Percentiles rank a stretch among this genome's conserved stretches.
Conservation (phyloP, 2,113 vertebrate species). For the Anolis sagrei region DNA sequence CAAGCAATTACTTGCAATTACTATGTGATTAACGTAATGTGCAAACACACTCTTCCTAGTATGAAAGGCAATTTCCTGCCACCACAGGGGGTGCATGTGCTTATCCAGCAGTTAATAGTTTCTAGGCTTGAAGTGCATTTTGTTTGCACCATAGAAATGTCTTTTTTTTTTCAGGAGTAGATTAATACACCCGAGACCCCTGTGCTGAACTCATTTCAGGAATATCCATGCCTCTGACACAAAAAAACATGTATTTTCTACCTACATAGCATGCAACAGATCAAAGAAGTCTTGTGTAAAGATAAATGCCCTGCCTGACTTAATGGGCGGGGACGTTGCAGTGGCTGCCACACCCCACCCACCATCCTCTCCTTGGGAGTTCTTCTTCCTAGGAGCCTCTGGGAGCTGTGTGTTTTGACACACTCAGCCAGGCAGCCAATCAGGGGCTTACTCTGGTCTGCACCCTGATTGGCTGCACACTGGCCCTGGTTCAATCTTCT, state of each 20-base stretch:
- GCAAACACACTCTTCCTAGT: background rate
- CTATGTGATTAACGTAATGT: constrained; percentile 31
- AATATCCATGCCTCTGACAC: background rate
- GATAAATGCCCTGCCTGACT: background rate
- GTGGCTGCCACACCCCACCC: too few species aligned
- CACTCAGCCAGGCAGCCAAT: too few species aligned
- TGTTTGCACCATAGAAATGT: constrained; percentile 10
- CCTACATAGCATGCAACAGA: background rate
- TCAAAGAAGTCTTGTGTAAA: background rate
- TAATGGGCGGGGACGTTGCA: too few species aligned
- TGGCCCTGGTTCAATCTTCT: too few species aligned
- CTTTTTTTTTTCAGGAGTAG: background rate
- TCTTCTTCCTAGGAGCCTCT: too few species aligned
- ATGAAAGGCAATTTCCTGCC: constrained; percentile 27
- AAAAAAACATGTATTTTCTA: background rate
- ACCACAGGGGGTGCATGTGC: constrained; percentile 17
- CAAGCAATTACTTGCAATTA: constrained; percentile 32
- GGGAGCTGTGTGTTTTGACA: too few species aligned
- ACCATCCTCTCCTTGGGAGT: too few species aligned
- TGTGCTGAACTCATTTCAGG: background rate
- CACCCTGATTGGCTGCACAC: too few species aligned
- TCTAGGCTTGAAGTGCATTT: constrained; percentile 20
- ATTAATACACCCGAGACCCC: constrained; percentile 13
- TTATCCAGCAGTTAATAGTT: constrained; percentile 30
- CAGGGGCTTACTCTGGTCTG: too few species aligned